Evolutionary conservation across 2,888 invertebrate genomes (phyloP).

Genomic region (Arrhopalites spinosus): DNA sequence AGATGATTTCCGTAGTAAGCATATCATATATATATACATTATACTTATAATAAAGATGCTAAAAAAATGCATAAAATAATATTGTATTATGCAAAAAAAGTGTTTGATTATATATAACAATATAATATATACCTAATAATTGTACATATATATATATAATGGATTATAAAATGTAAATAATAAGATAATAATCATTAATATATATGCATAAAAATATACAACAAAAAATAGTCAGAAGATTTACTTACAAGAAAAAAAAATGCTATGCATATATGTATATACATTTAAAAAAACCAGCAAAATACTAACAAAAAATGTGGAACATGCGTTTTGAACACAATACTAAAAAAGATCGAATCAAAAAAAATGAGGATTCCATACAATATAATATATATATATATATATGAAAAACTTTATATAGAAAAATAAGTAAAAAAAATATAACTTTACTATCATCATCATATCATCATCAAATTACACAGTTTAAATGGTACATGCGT

Average conservation of each 20-base stretch:
- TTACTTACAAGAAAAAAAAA: not conserved
- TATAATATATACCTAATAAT: not conserved
- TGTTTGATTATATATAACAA: conserved; percentile 1
- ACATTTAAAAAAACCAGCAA: not conserved
- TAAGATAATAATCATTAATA: not conserved
- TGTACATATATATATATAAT: not conserved
- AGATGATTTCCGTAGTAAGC: not conserved
- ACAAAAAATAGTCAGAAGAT: no score
- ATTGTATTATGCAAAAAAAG: not conserved
- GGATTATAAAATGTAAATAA: not conserved
- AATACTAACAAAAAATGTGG: not conserved
- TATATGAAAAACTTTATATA: not conserved
- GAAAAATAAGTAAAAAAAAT: conserved; percentile 6
- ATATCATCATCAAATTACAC: not conserved
- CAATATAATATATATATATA: not conserved
- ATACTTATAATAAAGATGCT: not conserved
- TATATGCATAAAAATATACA: not conserved
- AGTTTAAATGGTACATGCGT: conserved; percentile 13
- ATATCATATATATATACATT: not conserved
- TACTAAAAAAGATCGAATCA: not conserved
- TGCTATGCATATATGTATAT: not conserved
- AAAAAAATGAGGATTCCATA: not conserved
- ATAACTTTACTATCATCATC: not conserved
- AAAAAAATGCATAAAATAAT: conserved; percentile 6
- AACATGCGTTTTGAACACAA: not conserved